These are phyloP conservation scores for Ferdinandea cuprea DNA, from an alignment of 2,888 invertebrate species.

Conservation along the genomic window DNA sequence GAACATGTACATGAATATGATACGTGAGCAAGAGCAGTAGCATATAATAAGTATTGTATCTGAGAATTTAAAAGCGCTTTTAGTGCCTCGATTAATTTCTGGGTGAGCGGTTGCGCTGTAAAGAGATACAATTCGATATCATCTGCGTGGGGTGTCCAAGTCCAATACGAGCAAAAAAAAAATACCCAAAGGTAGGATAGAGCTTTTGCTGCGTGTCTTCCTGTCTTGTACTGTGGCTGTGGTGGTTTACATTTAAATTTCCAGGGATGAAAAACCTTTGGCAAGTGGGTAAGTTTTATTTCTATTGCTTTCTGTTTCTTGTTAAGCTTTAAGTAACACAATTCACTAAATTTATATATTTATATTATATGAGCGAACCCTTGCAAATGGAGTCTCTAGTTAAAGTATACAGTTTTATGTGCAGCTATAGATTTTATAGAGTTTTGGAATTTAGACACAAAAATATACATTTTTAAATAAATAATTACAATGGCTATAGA, in stretches of 20 bases:
- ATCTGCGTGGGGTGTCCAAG: constrained; percentile 44
- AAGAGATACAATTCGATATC: constrained; percentile 38
- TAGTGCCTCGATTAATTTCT: constrained; percentile 68
- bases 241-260: neutral
- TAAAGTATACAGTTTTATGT: no score
- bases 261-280: constrained; percentile 63
- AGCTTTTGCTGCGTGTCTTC: constrained; percentile 47
- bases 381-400: no score
- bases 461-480: no score
- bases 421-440: no score
- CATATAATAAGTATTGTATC: neutral
- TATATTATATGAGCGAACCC: no score
- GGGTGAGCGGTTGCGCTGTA: constrained; percentile 73
- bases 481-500: no score
- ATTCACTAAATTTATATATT: no score
- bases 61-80: constrained; percentile 61
- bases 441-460: no score
- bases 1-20: no score
- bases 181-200: constrained; percentile 5
- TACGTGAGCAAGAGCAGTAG: neutral
- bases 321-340: no score
- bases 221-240: constrained; percentile 16
- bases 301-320: no score
- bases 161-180: constrained; percentile 4
- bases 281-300: constrained; percentile 27